Conservation (phyloP, 2,797 vertebrate species). For the Florisuga fusca region DNA sequence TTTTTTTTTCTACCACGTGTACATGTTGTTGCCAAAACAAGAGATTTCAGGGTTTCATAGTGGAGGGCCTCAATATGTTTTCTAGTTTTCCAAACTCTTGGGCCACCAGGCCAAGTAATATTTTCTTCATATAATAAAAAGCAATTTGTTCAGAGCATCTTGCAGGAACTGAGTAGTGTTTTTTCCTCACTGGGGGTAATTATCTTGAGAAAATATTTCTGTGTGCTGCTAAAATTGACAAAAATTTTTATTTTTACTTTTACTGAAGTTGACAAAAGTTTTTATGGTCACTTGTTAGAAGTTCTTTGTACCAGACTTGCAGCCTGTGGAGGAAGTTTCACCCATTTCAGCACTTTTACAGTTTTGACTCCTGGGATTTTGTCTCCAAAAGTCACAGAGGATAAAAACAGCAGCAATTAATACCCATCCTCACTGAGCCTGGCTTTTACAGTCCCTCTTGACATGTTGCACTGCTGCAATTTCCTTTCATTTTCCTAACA, state of each 20-base stretch:
- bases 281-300: neutral
- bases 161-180: neutral
- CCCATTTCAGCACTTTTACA: neutral
- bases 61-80: neutral
- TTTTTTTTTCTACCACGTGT: accelerated
- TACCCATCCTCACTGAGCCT: neutral
- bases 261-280: conserved; percentile 3
- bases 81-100: neutral
- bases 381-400: conserved; percentile 18
- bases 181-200: neutral
- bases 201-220: neutral
- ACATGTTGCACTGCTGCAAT: conserved; percentile 13
- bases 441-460: neutral
- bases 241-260: neutral
- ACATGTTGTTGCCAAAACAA: neutral
- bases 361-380: conserved; percentile 17
- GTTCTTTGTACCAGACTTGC: neutral
- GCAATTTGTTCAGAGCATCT: neutral
- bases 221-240: neutral
- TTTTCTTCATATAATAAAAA: neutral
- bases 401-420: conserved; percentile 62
- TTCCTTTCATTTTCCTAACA: conserved; percentile 12
- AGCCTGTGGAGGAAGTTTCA: neutral
- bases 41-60: neutral
- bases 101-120: neutral